Base-by-base conservation (phyloP, 2,888 invertebrate species). In the Tenodera sinensis region DNA sequence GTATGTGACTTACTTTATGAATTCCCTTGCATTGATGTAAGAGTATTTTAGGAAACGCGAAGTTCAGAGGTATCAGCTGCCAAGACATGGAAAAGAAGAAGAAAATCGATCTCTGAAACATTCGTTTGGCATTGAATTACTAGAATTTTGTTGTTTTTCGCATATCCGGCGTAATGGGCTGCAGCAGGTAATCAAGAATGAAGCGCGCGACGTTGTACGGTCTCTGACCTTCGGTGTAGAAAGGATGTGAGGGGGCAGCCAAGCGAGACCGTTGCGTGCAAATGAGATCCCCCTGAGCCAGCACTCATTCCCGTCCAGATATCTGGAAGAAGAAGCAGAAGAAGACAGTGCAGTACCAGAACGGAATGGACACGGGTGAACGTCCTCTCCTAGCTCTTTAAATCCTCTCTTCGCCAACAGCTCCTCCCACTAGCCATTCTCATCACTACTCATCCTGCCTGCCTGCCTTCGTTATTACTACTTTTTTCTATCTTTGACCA, bases 211-310 rank as follows among this genome's bases (percentile, higher is more conserved):
- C 25, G 54, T 71, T 71, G 20, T 25, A 71, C 54, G 54, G 54
- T 71, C 54, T 85, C 83, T 86, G 89, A 85, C 90, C 88, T 86
- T 89, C 89, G 86, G 89, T 90, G 85, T 89, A 34, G 54, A 71
- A 34, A 81, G 34, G 71, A 81, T 84, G 88, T 84, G 86, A 85
- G 87, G 87, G 85, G 47, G 83, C 89, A 87, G 88, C 85, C 54
- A 84, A 88, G 88, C 88, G 86, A 89, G 87, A 87, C 87, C 85
- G 54, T 71, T 71, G 54, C 54, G 54, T 71, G 54, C 54, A 71
- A 71, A 71, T 71, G 54, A 71, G 54, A 71, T 71, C 54, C 54
- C 54, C 54, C 25, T 15, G 20, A 54, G 54, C 54, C 14, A 71
- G 20, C 54, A 71, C 54, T 71, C 54, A 71, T 71, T 71, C 54